Percentiles rank a stretch among this genome's conserved stretches.
Evolutionary conservation across 2,797 vertebrate species (phyloP).

Genomic region (Rhinogobio ventralis): DNA sequence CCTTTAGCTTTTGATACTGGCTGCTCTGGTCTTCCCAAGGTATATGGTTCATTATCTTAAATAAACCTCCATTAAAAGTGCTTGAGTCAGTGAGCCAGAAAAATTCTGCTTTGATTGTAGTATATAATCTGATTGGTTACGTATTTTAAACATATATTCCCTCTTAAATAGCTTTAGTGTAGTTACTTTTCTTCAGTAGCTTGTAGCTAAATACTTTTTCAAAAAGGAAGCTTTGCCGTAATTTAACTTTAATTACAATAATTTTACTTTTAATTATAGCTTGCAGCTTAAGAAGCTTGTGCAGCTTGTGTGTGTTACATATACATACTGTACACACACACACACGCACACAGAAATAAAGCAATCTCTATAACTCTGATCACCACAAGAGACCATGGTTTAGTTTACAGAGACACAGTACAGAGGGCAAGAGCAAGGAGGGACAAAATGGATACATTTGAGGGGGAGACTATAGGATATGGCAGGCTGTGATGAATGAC

Average conservation of each 20-base stretch:
- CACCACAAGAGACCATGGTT: slow-evolving; percentile 71
- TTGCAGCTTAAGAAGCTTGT: slow-evolving; percentile 15
- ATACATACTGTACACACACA: no score
- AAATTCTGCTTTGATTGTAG: neutral
- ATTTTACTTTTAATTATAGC: slow-evolving; percentile 12
- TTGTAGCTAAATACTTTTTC: neutral
- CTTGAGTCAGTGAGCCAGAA: neutral
- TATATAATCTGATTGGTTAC: neutral
- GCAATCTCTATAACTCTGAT: slow-evolving; percentile 75
- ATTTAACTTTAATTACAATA: slow-evolving; percentile 13
- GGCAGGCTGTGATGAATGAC: slow-evolving; percentile 77
- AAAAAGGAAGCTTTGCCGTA: neutral
- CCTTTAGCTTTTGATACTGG: slow-evolving; percentile 68
- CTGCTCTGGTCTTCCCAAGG: neutral
- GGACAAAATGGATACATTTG: slow-evolving; percentile 79
- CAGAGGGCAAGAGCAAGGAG: slow-evolving; percentile 74
- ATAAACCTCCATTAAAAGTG: neutral
- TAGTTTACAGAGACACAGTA: slow-evolving; percentile 75
- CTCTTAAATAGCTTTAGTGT: neutral
- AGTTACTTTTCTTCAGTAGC: neutral
- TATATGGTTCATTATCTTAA: neutral
- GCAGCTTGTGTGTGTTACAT: neutral
- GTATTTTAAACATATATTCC: neutral
- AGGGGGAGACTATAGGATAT: slow-evolving; percentile 71
- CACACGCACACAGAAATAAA: slow-evolving; percentile 48